phyloP scores from a whole-genome alignment of 1,140 invertebrate genomes.

The Drosophila bocqueti region DNA sequence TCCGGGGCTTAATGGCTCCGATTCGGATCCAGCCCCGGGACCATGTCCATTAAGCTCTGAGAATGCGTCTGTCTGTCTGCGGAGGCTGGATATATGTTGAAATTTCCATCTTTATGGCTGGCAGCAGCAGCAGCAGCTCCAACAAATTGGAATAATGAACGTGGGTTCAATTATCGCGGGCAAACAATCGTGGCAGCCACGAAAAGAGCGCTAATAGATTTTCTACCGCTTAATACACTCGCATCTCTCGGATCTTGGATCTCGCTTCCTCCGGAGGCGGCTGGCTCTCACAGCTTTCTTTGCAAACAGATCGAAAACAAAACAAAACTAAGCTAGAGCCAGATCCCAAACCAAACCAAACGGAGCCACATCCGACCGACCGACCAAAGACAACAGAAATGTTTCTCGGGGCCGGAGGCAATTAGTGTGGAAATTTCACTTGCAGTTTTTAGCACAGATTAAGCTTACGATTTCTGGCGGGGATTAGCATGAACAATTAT shows the following conservation, averaged over 20 bases:
- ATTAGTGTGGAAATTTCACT: constrained; percentile 81
- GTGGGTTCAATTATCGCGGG: constrained; percentile 81
- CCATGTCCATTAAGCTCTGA: constrained; percentile 59
- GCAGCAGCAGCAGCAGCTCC: constrained; percentile 30
- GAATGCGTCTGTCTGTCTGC: constrained; percentile 57
- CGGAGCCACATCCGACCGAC: constrained; percentile 47
- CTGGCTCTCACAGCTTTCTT: constrained; percentile 65
- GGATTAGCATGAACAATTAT: constrained; percentile 77
- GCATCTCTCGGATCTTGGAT: constrained; percentile 9
- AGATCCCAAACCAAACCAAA: background rate
- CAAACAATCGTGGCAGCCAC: constrained; percentile 71
- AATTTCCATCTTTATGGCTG: constrained; percentile 40
- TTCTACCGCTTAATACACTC: constrained; percentile 54
- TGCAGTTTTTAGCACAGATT: constrained; percentile 73
- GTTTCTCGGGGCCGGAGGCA: constrained; percentile 66
- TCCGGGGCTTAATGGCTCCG: constrained; percentile 37
- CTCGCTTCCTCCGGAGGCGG: constrained; percentile 53
- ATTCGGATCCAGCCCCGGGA: constrained; percentile 21
- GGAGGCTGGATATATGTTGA: constrained; percentile 41
- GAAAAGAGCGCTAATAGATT: constrained; percentile 81
- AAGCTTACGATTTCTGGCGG: constrained; percentile 61
- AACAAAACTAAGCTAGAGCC: constrained; percentile 1
- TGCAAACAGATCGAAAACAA: constrained; percentile 66
- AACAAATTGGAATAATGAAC: constrained; percentile 80
- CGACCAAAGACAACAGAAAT: constrained; percentile 59